A percentile compares a stretch with the other conserved stretches of the same genome.
phyloP scores from a whole-genome alignment of 2,113 vertebrate species.

The Ramphastos sulfuratus region DNA sequence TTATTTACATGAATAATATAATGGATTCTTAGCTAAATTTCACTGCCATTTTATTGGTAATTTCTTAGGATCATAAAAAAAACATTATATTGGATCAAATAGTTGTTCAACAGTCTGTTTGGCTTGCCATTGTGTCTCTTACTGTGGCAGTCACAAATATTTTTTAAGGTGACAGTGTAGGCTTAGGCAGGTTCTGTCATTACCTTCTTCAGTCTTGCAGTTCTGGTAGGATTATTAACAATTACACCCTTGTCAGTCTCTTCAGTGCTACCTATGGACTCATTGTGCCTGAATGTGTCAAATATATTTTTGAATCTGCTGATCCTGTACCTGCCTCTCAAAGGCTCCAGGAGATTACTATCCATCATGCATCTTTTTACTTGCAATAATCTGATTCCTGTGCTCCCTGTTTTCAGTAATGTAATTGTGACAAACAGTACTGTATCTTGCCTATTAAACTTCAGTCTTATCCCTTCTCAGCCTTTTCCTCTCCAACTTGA shows the following conservation, averaged over 20 bases:
- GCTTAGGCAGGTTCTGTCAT: neutral
- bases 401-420: neutral
- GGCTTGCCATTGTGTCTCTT: neutral
- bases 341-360: neutral
- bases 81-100: rapidly evolving
- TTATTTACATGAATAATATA: neutral
- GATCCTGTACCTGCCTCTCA: neutral
- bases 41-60: neutral
- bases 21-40: neutral
- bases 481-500: neutral
- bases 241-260: neutral
- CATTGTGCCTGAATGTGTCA: neutral
- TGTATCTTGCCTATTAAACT: neutral
- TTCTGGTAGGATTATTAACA: neutral
- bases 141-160: neutral
- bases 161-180: neutral
- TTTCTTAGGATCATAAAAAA: neutral
- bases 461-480: neutral
- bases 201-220: neutral
- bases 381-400: neutral
- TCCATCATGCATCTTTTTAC: rapidly evolving
- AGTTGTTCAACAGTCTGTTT: neutral
- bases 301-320: neutral
- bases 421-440: neutral
- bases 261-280: neutral